These are phyloP conservation scores for Cordilura impudica DNA, from an alignment of 2,888 invertebrate genomes.

Conservation along the genomic window DNA sequence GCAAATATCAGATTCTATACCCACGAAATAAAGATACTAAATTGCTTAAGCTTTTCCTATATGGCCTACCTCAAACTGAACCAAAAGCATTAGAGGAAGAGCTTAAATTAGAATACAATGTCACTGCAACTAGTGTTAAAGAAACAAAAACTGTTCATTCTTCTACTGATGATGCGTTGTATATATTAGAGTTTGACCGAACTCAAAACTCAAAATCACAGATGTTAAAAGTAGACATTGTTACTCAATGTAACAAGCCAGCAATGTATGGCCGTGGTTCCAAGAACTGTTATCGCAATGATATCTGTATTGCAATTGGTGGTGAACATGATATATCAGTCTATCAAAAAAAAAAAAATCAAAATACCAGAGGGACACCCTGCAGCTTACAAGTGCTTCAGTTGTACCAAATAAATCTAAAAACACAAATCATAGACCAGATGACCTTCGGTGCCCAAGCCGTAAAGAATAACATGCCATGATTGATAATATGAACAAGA, in stretches of 20 bases:
- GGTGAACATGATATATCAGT: background rate
- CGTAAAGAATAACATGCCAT: background rate
- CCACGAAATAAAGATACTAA: background rate
- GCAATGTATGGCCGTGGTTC: background rate
- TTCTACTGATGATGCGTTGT: too few species aligned
- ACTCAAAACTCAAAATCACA: too few species aligned
- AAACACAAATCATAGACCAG: background rate
- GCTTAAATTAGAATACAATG: too few species aligned
- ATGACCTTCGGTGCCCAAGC: conserved; percentile 11
- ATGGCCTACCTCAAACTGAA: too few species aligned
- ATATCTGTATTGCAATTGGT: conserved; percentile 2
- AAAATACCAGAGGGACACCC: background rate
- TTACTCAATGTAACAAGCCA: too few species aligned
- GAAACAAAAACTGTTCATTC: too few species aligned
- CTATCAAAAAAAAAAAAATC: background rate
- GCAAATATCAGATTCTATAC: background rate
- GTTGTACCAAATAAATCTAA: conserved; percentile 1
- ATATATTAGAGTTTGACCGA: too few species aligned
- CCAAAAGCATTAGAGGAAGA: too few species aligned
- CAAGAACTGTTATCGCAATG: too few species aligned
- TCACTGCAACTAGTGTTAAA: too few species aligned
- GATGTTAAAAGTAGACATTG: too few species aligned
- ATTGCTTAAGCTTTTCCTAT: background rate
- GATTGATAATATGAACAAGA: too few species aligned
- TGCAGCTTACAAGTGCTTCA: conserved; percentile 13